A percentile compares a stretch with the other conserved stretches of the same genome.
These are phyloP conservation scores for Biston stratarius DNA, from an alignment of 2,888 invertebrate genomes.

Conservation along the genomic window DNA sequence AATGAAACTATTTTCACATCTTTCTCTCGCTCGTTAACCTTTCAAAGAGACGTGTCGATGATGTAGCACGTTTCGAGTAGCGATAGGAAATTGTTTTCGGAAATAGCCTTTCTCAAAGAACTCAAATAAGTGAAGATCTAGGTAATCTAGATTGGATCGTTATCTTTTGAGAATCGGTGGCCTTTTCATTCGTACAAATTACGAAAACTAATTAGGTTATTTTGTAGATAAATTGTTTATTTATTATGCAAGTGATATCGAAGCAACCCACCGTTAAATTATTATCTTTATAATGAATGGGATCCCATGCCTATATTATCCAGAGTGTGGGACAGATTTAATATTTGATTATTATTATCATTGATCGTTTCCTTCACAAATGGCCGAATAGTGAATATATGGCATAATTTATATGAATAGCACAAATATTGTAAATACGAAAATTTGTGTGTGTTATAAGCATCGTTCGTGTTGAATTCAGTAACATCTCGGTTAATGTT, in stretches of 20 bases:
- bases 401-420: too few species aligned
- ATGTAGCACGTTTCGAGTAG: conserved; percentile 15
- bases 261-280: not conserved
- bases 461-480: too few species aligned
- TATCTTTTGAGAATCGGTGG: conserved; percentile 1
- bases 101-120: conserved; percentile 21
- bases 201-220: conserved; percentile 9
- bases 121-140: conserved; percentile 13
- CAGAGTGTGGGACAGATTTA: not conserved
- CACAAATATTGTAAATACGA: too few species aligned
- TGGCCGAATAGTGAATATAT: not conserved
- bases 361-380: not conserved
- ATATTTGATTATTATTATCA: conserved; percentile 4
- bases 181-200: not conserved
- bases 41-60: conserved; percentile 21
- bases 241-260: not conserved
- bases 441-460: too few species aligned
- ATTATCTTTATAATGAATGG: not conserved
- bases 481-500: too few species aligned
- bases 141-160: conserved; percentile 8
- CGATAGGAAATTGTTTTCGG: conserved; percentile 19
- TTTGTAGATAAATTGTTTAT: conserved; percentile 1
- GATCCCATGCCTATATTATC: not conserved
- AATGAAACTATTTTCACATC: conserved; percentile 29
- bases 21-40: conserved; percentile 28